Evolutionary conservation across 2,797 vertebrate genomes (phyloP).

Genomic region (Remorina albescens): DNA sequence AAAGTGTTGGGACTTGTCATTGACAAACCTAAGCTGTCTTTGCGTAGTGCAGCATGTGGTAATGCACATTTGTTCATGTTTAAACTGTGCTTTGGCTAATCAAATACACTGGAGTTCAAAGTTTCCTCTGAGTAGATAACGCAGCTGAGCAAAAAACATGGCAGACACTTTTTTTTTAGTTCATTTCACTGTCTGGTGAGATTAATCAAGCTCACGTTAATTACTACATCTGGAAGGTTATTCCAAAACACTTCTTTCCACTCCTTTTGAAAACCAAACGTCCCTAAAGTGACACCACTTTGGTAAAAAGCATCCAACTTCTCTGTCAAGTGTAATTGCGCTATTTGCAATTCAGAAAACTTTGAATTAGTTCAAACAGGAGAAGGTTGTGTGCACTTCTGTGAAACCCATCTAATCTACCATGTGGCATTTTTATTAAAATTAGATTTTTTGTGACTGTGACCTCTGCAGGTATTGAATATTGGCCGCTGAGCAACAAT

Average conservation of each 20-base stretch:
- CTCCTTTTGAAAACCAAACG: conserved; percentile 43
- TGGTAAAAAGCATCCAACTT: neutral
- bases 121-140: conserved; percentile 7
- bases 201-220: conserved; percentile 43
- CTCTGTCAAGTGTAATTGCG: conserved; percentile 29
- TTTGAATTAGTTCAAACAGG: conserved; percentile 21
- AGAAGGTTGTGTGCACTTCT: conserved; percentile 1
- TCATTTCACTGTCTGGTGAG: neutral
- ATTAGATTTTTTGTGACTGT: too few relatives aligned
- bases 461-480: too few relatives aligned
- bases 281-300: conserved; percentile 40
- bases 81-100: conserved; percentile 14
- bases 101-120: conserved; percentile 18
- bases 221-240: conserved; percentile 49
- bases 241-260: conserved; percentile 41
- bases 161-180: too few relatives aligned
- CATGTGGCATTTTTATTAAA: neutral
- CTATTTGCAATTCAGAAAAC: conserved; percentile 55
- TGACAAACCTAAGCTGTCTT: conserved; percentile 18
- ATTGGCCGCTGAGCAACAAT: too few relatives aligned
- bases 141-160: conserved; percentile 1
- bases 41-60: neutral
- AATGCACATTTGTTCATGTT: conserved; percentile 23
- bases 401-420: neutral
- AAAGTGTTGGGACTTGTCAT: neutral